phyloP scores from a whole-genome alignment of 2,797 vertebrate genomes.

The Salarias fasciatus region DNA sequence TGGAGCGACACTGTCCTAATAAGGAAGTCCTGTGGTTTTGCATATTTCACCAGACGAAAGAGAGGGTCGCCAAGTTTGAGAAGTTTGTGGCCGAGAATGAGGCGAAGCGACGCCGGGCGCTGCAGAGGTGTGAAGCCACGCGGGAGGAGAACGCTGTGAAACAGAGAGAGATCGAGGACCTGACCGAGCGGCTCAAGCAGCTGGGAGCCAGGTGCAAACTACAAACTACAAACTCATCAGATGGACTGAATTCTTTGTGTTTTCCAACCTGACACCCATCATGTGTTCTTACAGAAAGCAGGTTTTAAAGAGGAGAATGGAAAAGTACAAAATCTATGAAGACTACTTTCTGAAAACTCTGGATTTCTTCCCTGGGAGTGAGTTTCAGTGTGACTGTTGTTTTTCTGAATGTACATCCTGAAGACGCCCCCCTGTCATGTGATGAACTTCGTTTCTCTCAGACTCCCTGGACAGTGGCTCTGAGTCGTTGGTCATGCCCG shows the following conservation, averaged over 20 bases:
- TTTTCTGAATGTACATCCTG: background rate
- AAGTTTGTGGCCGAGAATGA: slow-evolving; percentile 80
- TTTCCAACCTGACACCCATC: background rate
- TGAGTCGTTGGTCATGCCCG: slow-evolving; percentile 74
- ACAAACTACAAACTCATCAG: background rate
- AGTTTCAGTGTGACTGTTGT: slow-evolving; percentile 29
- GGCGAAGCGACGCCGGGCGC: slow-evolving; percentile 65
- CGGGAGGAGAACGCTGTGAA: slow-evolving; percentile 70
- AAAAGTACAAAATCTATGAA: slow-evolving; percentile 80
- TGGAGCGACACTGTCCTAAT: background rate
- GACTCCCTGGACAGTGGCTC: slow-evolving; percentile 68
- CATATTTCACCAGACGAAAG: slow-evolving; percentile 70
- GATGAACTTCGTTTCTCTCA: slow-evolving; percentile 9
- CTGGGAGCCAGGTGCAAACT: slow-evolving; percentile 70
- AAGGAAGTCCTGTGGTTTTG: slow-evolving; percentile 6
- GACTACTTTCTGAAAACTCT: slow-evolving; percentile 82
- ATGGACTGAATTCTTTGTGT: too few species aligned
- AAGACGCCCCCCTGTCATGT: too few species aligned
- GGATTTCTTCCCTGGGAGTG: slow-evolving; percentile 80
- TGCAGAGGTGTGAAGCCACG: slow-evolving; percentile 78
- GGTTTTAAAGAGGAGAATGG: slow-evolving; percentile 72
- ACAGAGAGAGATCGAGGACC: slow-evolving; percentile 72
- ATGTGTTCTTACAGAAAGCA: slow-evolving; percentile 67
- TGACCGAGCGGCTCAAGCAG: slow-evolving; percentile 71
- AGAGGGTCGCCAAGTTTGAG: slow-evolving; percentile 76